Evolutionary conservation across 2,113 vertebrate genomes (phyloP), one percentile per base, ranked within the genome.

Genomic region (Eonycteris spelaea): DNA sequence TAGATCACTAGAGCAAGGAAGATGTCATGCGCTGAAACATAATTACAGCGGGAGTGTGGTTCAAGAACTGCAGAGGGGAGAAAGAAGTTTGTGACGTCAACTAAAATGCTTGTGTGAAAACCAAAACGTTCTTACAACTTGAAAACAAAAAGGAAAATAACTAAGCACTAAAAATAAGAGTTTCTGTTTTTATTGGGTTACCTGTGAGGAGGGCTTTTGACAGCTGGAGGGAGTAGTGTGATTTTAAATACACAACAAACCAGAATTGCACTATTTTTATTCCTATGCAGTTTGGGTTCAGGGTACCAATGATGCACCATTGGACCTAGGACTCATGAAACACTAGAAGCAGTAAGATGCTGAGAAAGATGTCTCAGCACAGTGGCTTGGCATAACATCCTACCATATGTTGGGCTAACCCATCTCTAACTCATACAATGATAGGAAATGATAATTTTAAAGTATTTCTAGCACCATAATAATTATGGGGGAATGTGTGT

Each of bases 101-200:
- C 3, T 26, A 38, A 55, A 92, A 33, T 88, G 14, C 33, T 67
- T 40, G 3, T 45, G 35, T 94, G 70, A 55, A 84, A 90, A 77
- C 77, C 18, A 90, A 89, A 84, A 77, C 33, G 68, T 43, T 28
- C 43, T 86, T 84, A 86, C 84, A 91, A 95, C 73, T 75, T 94
- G 61, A 95, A 96, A 97, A 80, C 92, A 94, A 73, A 91, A 87
- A 74, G 33, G 24, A 93, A 94, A 93, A 48, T 90, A 96, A 75
- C 68, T 82, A 67, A 92, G 59, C 33, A 79, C 67, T 87, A 96
- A 96, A 97, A 97, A 86, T 65, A 92, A 93, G 61, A 63, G 48
- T 86, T 91, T 96, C 91, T 93, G 53, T 74, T 95, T 95, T 97
- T 96, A 33, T 63, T 91, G 43, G 30, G 86, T 79, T 96, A 83